These are phyloP conservation scores for Ictidomys tridecemlineatus DNA, from an alignment of 2,113 vertebrate genomes.

Conservation along the genomic window DNA sequence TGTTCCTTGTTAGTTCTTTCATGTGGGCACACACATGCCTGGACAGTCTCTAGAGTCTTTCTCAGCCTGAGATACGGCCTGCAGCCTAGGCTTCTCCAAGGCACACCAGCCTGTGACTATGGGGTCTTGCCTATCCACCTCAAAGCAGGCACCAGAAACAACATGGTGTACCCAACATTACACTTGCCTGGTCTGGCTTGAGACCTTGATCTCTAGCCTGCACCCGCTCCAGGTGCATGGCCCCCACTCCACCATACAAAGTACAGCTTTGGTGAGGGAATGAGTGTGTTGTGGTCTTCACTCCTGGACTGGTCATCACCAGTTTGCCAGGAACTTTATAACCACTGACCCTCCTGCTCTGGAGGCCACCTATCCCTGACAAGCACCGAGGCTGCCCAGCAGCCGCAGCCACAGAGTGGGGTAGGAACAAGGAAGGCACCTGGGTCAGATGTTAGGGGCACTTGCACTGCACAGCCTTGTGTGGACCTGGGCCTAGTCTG, in stretches of 20 bases:
- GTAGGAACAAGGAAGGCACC: not conserved
- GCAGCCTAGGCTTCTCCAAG: not conserved
- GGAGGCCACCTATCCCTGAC: not conserved
- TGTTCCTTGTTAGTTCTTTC: not conserved
- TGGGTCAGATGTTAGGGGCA: not conserved
- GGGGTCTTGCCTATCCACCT: conserved; percentile 80
- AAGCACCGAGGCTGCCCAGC: not conserved
- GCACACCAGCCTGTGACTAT: not conserved
- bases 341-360: not conserved
- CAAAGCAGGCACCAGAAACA: conserved; percentile 85
- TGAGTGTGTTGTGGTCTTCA: conserved; percentile 86
- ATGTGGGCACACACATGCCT: not conserved
- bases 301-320: conserved; percentile 73
- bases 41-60: not conserved
- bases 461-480: not conserved
- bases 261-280: conserved; percentile 90
- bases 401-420: not conserved
- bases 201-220: conserved; percentile 88
- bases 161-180: conserved; percentile 87
- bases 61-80: not conserved
- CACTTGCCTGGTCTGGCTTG: conserved; percentile 90
- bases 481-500: not conserved
- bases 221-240: not conserved
- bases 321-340: not conserved
- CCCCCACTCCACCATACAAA: not conserved